These are phyloP conservation scores for Clivina fossor DNA, from an alignment of 2,888 invertebrate genomes.

Conservation along the genomic window DNA sequence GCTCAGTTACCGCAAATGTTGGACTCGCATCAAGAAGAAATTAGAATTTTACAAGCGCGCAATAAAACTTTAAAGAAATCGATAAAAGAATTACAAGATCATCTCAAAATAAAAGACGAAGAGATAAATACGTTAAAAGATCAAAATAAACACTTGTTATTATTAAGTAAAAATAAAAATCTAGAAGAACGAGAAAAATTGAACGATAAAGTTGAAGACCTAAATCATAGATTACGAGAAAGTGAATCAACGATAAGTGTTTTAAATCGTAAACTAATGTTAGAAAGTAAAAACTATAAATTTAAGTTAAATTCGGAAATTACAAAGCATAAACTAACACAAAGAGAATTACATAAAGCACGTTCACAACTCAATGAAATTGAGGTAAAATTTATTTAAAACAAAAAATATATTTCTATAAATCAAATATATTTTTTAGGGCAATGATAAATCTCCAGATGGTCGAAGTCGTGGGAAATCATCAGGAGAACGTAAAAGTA, in stretches of 20 bases:
- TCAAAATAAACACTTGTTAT: constrained; percentile 70
- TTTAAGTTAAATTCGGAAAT: constrained; percentile 71
- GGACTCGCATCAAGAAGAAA: constrained; percentile 76
- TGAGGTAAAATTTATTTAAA: constrained; percentile 56
- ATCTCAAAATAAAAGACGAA: constrained; percentile 69
- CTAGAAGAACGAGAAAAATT: constrained; percentile 75
- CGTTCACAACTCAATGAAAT: constrained; percentile 63
- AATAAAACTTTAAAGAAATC: constrained; percentile 67
- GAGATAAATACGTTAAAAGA: constrained; percentile 66
- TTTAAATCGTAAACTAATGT: constrained; percentile 67
- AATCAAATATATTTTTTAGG: constrained; percentile 7
- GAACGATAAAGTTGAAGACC: constrained; percentile 61
- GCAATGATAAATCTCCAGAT: constrained; percentile 7
- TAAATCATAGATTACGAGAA: constrained; percentile 58
- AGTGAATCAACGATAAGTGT: constrained; percentile 66
- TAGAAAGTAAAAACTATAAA: constrained; percentile 74
- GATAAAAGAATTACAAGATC: constrained; percentile 63
- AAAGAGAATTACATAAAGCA: constrained; percentile 66
- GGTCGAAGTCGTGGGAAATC: neutral
- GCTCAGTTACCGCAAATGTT: constrained; percentile 76
- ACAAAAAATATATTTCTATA: neutral
- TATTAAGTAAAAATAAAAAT: constrained; percentile 72
- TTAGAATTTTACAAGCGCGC: constrained; percentile 69
- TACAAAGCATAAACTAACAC: constrained; percentile 68
- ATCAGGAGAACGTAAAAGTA: constrained; percentile 4